Conservation (phyloP, 2,113 vertebrate genomes). For the Quiscalus mexicanus region DNA sequence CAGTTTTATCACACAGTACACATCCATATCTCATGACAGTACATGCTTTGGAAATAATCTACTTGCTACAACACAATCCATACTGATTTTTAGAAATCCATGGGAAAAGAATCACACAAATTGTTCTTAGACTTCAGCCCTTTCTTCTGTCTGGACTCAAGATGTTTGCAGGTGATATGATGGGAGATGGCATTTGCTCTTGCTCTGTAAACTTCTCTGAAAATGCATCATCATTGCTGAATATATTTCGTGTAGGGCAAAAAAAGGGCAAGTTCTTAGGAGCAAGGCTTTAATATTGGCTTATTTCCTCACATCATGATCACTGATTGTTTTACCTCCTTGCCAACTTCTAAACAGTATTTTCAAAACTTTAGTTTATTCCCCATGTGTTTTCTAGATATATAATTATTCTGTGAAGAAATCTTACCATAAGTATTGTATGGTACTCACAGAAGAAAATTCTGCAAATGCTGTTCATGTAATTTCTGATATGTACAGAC, state of each 20-base stretch:
- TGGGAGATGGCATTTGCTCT: conserved; percentile 25
- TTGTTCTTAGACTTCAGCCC: background rate
- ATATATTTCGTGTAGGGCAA: background rate
- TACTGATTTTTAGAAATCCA: background rate
- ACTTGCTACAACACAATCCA: background rate
- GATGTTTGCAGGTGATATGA: conserved; percentile 17
- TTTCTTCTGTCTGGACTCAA: conserved; percentile 21
- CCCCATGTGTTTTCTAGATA: background rate
- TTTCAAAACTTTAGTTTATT: background rate
- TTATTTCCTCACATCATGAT: background rate
- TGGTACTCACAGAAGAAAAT: background rate
- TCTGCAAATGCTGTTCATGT: background rate
- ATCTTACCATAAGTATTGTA: background rate
- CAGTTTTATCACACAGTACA: background rate
- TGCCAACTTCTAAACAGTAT: background rate
- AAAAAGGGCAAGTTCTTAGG: background rate
- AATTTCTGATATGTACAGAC: conserved; percentile 12
- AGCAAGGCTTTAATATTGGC: background rate
- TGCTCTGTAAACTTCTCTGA: background rate
- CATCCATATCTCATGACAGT: background rate
- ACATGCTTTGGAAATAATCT: background rate
- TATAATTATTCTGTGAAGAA: background rate
- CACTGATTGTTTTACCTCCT: background rate
- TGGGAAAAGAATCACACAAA: background rate
- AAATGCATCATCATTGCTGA: background rate